A percentile compares a stretch with the other conserved stretches of the same genome.
These are phyloP conservation scores for Suncus etruscus DNA, from an alignment of 2,113 vertebrate species.

Conservation along the genomic window DNA sequence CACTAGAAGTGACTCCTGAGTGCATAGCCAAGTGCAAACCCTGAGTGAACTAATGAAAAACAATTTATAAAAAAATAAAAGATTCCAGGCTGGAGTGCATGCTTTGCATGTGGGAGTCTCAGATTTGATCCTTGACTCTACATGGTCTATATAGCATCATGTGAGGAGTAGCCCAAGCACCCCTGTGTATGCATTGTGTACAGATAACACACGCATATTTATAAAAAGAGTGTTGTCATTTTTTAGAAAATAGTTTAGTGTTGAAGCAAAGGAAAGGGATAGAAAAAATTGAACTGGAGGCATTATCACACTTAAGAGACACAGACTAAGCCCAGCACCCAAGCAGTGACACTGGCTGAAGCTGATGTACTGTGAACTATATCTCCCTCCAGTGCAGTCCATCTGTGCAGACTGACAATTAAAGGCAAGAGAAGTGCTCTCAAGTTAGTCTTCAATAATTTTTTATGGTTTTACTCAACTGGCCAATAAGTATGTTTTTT, in stretches of 20 bases:
- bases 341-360: constrained; percentile 87
- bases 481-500: constrained; percentile 10
- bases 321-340: constrained; percentile 88
- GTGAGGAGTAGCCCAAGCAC: too few species aligned
- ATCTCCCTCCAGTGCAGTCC: constrained; percentile 81
- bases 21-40: too few species aligned
- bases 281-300: constrained; percentile 84
- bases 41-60: too few species aligned
- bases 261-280: constrained; percentile 45
- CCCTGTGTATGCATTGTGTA: too few species aligned
- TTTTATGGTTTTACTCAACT: constrained; percentile 61
- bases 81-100: too few species aligned
- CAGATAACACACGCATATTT: too few species aligned
- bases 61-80: too few species aligned
- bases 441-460: constrained; percentile 38
- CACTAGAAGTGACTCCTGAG: too few species aligned
- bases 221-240: constrained; percentile 23
- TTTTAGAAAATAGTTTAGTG: constrained; percentile 56
- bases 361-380: constrained; percentile 83
- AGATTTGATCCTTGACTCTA: too few species aligned
- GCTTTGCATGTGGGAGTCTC: too few species aligned
- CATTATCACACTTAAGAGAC: constrained; percentile 84
- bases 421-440: constrained; percentile 45
- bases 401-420: constrained; percentile 69
- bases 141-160: too few species aligned